phyloP scores from a whole-genome alignment of 2,797 vertebrate genomes.

The Phalloptychus januarius region DNA sequence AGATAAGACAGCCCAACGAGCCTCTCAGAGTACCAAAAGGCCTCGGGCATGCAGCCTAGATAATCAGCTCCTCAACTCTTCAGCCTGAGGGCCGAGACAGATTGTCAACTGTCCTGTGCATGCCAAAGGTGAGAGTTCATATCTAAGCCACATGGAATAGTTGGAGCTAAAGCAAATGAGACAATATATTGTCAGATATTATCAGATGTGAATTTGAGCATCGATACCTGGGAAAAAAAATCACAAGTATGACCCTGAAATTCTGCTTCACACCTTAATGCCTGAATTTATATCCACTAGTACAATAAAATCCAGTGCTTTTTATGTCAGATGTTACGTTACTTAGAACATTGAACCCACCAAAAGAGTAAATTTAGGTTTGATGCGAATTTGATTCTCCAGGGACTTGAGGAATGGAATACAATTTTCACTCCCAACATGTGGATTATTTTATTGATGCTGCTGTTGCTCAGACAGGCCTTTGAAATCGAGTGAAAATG shows the following conservation, averaged over 20 bases:
- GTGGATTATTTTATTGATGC: no score
- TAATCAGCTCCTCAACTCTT: conserved; percentile 16
- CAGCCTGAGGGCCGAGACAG: conserved; percentile 55
- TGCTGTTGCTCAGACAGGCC: no score
- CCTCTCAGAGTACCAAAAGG: conserved; percentile 46
- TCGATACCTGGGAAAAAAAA: not conserved
- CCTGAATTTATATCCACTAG: no score
- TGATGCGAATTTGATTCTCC: no score
- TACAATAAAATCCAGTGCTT: no score
- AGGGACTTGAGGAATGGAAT: no score
- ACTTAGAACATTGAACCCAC: no score
- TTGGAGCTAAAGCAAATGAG: not conserved
- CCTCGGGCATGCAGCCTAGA: conserved; percentile 44
- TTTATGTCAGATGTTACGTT: no score
- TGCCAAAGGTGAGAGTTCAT: conserved; percentile 52
- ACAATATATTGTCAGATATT: not conserved
- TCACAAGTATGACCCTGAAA: not conserved
- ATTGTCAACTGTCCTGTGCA: conserved; percentile 49
- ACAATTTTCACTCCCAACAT: no score
- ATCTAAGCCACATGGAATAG: conserved; percentile 4
- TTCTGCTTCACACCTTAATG: not conserved
- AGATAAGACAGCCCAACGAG: conserved; percentile 17
- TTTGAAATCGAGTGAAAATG: no score
- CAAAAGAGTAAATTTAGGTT: no score
- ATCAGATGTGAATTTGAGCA: not conserved